These are phyloP conservation scores for Hydraecia micacea DNA, from an alignment of 2,888 invertebrate genomes.

Conservation along the genomic window DNA sequence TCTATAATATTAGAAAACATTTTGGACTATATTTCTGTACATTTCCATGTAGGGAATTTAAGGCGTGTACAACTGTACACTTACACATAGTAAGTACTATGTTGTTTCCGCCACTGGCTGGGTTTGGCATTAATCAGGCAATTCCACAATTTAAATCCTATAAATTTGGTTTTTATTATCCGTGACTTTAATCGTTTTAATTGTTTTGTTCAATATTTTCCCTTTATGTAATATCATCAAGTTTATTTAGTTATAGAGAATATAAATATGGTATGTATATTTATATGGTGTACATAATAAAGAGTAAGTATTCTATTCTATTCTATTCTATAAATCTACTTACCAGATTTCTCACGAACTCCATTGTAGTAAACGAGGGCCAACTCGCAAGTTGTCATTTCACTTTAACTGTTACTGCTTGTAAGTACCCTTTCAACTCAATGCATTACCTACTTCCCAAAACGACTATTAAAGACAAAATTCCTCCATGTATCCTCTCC, in stretches of 20 bases:
- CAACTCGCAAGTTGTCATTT: constrained; percentile 43
- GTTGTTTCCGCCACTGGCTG: constrained; percentile 3
- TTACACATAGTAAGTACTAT: not conserved
- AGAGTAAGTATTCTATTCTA: too few species aligned
- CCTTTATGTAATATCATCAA: not conserved
- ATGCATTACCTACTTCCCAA: constrained; percentile 7
- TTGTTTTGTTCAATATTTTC: constrained; percentile 3
- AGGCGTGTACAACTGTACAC: not conserved
- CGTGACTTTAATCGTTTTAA: not conserved
- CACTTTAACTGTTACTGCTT: constrained; percentile 43
- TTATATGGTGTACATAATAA: too few species aligned
- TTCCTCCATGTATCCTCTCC: not conserved
- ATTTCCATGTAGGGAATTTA: constrained; percentile 14
- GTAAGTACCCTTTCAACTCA: constrained; percentile 46
- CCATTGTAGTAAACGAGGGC: constrained; percentile 36
- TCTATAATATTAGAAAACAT: not conserved
- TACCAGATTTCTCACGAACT: constrained; percentile 47
- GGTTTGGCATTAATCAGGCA: not conserved
- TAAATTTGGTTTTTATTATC: not conserved
- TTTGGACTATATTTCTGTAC: not conserved
- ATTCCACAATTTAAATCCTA: not conserved
- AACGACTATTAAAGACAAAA: constrained; percentile 7
- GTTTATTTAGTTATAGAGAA: constrained; percentile 4
- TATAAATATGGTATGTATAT: too few species aligned
- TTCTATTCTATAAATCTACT: too few species aligned